Evolutionary conservation across 2,888 invertebrate species (phyloP), one percentile per base, ranked within the genome.

Genomic region (Brachypalpus laphriformis): DNA sequence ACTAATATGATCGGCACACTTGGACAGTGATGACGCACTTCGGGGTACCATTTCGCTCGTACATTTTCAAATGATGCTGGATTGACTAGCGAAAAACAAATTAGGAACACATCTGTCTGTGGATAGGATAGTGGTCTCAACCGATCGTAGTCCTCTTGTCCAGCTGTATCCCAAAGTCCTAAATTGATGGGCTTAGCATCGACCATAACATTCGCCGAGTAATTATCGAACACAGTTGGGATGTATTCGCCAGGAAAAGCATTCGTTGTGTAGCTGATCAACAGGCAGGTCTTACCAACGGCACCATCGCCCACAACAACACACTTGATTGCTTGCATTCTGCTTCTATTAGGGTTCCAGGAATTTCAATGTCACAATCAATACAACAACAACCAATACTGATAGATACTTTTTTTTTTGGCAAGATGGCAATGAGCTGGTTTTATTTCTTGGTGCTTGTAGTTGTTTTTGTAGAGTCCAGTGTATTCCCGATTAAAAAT

Each of bases 291-390:
- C 87, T 91, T 91, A 88, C 91, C 91, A 59, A 91, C 91, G 85
- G 91, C 91, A 88, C 91, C 91, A 87, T 91, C 91, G 87, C 91
- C 91, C 87, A 91, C 91, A 82, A 91, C 91, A 82, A 91, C 91
- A 87, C 91, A 91, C 85, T 91, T 91, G 87, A 91, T 91, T 47
- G 91, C 91, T 88, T 91, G 91, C 91, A 91, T 91, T 65, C 49
- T 61, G 40, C 37, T 72, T 51, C 9, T 6, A 2, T 42, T 59
- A 8, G 34, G 87, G 81, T 88, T 49, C 54, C 49, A 63, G 68
- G 14, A 70, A 34, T 70, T 83, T 66, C 86, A 83, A 74, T 77
- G 82, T 80, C 85, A 76, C 74, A 54, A 51, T 18, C 16, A 34
- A 37, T 25, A 42, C 61, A 47, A 66, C 72, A 78, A 80, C 49